Evolutionary conservation across 53 echinoderm and acorn worm species (phyloP), one percentile per base, ranked within the genome.

Genomic region (Mesocentrotus franciscanus): DNA sequence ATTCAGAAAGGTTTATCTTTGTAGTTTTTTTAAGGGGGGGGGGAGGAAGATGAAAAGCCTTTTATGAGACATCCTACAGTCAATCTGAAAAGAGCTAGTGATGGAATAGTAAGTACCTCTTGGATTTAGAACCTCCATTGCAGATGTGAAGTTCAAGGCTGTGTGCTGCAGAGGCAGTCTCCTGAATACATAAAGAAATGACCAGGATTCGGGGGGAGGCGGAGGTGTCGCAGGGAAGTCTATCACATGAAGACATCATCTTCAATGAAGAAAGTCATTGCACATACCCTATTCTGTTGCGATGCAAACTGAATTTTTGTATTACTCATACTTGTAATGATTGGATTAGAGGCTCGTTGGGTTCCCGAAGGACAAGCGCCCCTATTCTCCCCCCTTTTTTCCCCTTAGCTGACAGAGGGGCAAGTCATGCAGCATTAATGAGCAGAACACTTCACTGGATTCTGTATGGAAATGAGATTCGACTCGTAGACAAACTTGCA

Each of bases 381-480:
- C 81, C 42, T 81, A 27, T 81, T 81, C 81, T 81, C 36, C 42
- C 39, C 9, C 33, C 36, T 33, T 14, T 76, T 76, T 33, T 18
- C 36, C 33, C 36, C 2, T 5, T 39, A 81, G 81, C 81, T 81
- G 81, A 81, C 81, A 81, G 81, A 33, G 72, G 81, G 81, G 81
- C 42, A 81, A 81, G 39, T 81, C 81, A 81, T 81, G 81, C 81
- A 81, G 81, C 81, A 81, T 81, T 58, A 90, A 60, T 60, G 61
- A 61, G 29, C n/a, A 61, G 90, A 61, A 60, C 61, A 61, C 90
- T 61, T 90, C 27, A 33, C 90, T 90, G 90, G 59, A 90, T 90
- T 90, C 56, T 60, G 90, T 90, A 90, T 90, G 90, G 61, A 61
- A 90, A 90, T 90, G 90, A 90, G 90, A 90, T 90, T 81, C 81